These are phyloP conservation scores for Phymanthus crucifer DNA, from an alignment of 92 coral and sea anemone species.

Conservation along the genomic window DNA sequence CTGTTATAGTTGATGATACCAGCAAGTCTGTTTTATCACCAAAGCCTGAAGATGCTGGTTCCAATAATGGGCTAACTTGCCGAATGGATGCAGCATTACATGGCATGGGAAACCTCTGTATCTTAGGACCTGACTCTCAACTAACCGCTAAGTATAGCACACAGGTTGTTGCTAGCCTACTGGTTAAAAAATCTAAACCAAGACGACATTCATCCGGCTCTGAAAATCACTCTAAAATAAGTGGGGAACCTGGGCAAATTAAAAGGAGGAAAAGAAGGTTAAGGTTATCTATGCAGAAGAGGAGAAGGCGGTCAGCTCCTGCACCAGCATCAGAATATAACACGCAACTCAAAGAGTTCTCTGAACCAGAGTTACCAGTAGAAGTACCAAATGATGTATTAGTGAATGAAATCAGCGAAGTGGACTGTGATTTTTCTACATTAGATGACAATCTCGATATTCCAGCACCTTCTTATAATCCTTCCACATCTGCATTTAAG, in stretches of 20 bases:
- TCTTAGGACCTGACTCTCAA: neutral
- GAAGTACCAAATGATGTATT: neutral
- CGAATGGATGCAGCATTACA: neutral
- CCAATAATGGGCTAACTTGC: neutral
- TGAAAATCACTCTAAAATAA: constrained; percentile 10
- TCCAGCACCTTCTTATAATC: neutral
- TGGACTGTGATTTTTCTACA: neutral
- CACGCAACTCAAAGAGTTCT: neutral
- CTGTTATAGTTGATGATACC: constrained; percentile 2
- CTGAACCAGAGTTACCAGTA: neutral
- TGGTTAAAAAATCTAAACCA: neutral
- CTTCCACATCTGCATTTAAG: neutral
- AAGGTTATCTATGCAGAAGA: constrained; percentile 29
- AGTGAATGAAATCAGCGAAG: neutral
- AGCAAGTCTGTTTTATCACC: neutral
- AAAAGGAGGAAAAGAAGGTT: constrained; percentile 18
- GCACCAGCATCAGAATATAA: neutral
- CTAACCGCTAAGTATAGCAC: neutral
- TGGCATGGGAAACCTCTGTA: constrained; percentile 15
- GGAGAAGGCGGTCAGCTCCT: constrained; percentile 22
- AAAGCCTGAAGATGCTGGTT: neutral
- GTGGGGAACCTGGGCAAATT: constrained; percentile 8
- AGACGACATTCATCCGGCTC: constrained; percentile 12
- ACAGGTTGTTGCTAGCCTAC: neutral
- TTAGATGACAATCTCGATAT: neutral